phyloP scores from a whole-genome alignment of 2,113 vertebrate species.

The Zeus faber region DNA sequence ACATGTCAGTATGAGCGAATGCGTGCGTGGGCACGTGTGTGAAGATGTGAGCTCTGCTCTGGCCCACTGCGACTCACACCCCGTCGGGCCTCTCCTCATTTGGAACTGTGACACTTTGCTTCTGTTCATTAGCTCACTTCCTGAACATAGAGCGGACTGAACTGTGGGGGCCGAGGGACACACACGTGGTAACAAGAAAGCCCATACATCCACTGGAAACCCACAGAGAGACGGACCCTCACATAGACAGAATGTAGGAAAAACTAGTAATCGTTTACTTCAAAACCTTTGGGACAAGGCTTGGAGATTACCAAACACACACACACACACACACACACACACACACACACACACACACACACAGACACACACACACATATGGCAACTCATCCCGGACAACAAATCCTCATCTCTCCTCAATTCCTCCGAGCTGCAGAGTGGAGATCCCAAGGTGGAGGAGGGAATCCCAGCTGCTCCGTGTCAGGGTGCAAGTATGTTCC shows the following conservation, averaged over 20 bases:
- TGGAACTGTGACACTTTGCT: conserved; percentile 21
- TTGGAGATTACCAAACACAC: neutral
- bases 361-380: neutral
- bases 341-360: conserved; percentile 4
- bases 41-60: too few relatives aligned
- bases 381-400: conserved; percentile 32
- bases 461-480: conserved; percentile 47
- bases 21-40: too few relatives aligned
- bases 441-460: neutral
- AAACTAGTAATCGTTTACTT: too few relatives aligned
- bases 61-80: conserved; percentile 51
- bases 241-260: neutral
- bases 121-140: conserved; percentile 55
- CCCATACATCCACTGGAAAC: conserved; percentile 20
- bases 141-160: conserved; percentile 39
- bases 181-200: conserved; percentile 50
- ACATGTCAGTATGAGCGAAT: too few relatives aligned
- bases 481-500: conserved; percentile 41
- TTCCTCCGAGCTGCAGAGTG: too few relatives aligned
- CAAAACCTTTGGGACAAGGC: too few relatives aligned
- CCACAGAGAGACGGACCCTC: neutral
- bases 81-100: conserved; percentile 43
- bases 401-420: too few relatives aligned
- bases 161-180: conserved; percentile 39
- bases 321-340: conserved; percentile 2